Evolutionary conservation across 2,113 vertebrate species (phyloP).

Genomic region (Catharus minimus): DNA sequence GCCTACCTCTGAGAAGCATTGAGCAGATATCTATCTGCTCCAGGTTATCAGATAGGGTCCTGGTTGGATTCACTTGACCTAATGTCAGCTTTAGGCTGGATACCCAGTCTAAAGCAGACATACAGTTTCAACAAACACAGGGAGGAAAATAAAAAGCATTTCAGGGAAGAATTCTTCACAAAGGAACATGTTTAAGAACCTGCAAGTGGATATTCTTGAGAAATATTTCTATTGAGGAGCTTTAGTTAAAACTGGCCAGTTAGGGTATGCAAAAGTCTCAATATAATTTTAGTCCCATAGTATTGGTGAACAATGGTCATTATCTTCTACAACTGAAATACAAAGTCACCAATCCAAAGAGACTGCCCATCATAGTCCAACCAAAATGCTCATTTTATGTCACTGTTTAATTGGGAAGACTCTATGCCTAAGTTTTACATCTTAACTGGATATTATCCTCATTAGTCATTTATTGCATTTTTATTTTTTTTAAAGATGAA

Average conservation of each 20-base stretch:
- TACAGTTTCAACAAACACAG: not conserved
- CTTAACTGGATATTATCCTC: not conserved
- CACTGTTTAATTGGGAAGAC: not conserved
- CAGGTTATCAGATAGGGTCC: not conserved
- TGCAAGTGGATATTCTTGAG: not conserved
- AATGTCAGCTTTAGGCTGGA: not conserved
- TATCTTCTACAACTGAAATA: not conserved
- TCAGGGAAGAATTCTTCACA: not conserved
- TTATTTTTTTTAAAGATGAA: not conserved
- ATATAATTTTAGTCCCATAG: not conserved
- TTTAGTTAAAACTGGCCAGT: not conserved
- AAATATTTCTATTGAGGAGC: not conserved
- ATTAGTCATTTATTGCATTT: not conserved
- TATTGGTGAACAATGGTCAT: not conserved
- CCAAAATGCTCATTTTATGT: not conserved
- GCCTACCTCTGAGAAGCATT: not conserved
- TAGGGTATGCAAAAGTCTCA: not conserved
- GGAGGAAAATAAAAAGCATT: not conserved
- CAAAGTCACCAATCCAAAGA: not conserved
- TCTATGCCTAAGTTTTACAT: not conserved
- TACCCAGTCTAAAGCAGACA: not conserved
- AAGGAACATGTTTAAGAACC: not conserved
- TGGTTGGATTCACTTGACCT: not conserved
- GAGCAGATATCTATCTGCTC: not conserved
- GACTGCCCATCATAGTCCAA: not conserved